phyloP scores from a whole-genome alignment of 2,113 vertebrate species.

The Clarias batrachus region DNA sequence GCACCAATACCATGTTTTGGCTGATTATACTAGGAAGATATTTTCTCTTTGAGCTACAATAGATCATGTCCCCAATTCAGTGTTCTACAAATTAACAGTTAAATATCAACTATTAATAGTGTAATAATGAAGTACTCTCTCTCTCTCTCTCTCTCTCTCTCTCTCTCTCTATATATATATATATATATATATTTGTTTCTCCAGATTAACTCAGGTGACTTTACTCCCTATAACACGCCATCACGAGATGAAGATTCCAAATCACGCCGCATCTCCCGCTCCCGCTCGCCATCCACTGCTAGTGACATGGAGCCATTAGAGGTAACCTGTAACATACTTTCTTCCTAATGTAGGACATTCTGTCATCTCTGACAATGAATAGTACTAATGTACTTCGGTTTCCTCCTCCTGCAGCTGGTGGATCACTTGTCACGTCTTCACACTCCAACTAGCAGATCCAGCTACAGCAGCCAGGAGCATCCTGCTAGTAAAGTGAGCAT shows the following conservation, averaged over 20 bases:
- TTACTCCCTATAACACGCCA: constrained; percentile 85
- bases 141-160: not conserved
- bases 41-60: not conserved
- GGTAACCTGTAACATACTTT: constrained; percentile 64
- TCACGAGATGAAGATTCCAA: constrained; percentile 84
- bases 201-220: constrained; percentile 89
- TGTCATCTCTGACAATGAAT: not conserved
- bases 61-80: not conserved
- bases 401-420: constrained; percentile 72
- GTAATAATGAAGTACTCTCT: not conserved
- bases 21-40: not conserved
- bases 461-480: constrained; percentile 82
- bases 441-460: constrained; percentile 86
- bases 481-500: constrained; percentile 80
- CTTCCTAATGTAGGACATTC: not conserved
- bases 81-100: not conserved
- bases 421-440: constrained; percentile 82
- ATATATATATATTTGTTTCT: not conserved
- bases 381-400: not conserved
- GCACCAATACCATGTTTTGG: too few relatives aligned
- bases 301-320: constrained; percentile 89
- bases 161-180: not conserved
- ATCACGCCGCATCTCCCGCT: constrained; percentile 82
- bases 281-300: constrained; percentile 85
- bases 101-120: not conserved